phyloP scores from a whole-genome alignment of 1,140 invertebrate genomes.

The Yoshiicerus persimilis region DNA sequence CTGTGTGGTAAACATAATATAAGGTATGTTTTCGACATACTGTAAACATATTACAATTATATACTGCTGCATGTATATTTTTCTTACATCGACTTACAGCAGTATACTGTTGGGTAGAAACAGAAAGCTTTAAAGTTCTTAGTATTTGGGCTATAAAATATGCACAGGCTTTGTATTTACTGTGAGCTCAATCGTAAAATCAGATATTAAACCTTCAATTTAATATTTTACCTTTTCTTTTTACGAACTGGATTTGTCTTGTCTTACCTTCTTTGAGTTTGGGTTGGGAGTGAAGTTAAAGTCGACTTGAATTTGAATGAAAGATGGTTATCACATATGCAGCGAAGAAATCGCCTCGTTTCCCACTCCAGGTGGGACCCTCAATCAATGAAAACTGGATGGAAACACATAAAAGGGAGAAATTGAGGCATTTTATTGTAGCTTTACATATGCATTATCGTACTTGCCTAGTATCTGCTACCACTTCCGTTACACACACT shows the following conservation, averaged over 20 bases:
- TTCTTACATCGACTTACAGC: background rate
- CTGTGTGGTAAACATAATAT: background rate
- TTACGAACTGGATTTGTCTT: background rate
- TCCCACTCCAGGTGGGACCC: background rate
- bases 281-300: background rate
- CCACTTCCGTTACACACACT: background rate
- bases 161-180: background rate
- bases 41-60: too few species aligned
- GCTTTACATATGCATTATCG: background rate
- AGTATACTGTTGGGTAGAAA: too few species aligned
- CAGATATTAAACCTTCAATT: slow-evolving; percentile 5
- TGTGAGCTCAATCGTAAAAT: background rate
- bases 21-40: background rate
- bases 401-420: background rate
- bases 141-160: too few species aligned
- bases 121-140: too few species aligned
- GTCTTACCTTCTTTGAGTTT: background rate
- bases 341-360: background rate
- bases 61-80: too few species aligned
- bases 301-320: background rate
- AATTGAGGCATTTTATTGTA: background rate
- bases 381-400: background rate
- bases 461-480: background rate
- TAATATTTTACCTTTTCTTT: background rate
- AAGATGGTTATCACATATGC: background rate